Conservation (phyloP, 2,113 vertebrate species). For the Poicephalus meyeri region DNA sequence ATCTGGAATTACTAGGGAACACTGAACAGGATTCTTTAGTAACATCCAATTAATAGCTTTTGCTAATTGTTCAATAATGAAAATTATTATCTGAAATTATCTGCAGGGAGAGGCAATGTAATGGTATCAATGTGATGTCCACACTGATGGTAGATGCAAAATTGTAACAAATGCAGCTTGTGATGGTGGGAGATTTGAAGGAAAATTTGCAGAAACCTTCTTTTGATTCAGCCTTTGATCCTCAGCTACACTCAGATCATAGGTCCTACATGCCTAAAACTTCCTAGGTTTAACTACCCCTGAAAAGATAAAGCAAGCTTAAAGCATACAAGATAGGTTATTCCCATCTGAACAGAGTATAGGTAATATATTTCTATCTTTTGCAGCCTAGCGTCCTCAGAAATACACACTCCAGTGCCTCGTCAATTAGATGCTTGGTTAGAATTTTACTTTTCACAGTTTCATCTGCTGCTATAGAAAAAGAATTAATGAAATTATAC, state of each 20-base stretch:
- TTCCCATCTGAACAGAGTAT: background rate
- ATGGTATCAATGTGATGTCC: background rate
- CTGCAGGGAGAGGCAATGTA: background rate
- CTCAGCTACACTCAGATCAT: constrained; percentile 1
- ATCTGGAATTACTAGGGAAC: background rate
- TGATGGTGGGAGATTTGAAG: background rate
- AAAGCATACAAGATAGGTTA: background rate
- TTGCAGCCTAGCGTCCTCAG: background rate
- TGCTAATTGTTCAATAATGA: background rate
- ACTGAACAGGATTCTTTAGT: background rate
- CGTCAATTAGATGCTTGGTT: background rate
- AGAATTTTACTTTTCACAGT: background rate
- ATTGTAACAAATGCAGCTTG: background rate
- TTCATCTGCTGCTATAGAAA: background rate
- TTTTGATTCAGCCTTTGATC: constrained; percentile 41
- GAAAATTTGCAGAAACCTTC: constrained; percentile 28
- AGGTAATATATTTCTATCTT: background rate
- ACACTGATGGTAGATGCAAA: background rate
- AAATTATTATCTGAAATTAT: background rate
- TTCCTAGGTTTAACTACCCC: background rate
- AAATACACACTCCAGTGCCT: background rate
- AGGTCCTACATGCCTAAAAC: background rate
- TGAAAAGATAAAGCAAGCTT: background rate
- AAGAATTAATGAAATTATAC: background rate
- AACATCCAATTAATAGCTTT: background rate